phyloP scores from a whole-genome alignment of 2,113 vertebrate genomes.

The Crotalus helleri region DNA sequence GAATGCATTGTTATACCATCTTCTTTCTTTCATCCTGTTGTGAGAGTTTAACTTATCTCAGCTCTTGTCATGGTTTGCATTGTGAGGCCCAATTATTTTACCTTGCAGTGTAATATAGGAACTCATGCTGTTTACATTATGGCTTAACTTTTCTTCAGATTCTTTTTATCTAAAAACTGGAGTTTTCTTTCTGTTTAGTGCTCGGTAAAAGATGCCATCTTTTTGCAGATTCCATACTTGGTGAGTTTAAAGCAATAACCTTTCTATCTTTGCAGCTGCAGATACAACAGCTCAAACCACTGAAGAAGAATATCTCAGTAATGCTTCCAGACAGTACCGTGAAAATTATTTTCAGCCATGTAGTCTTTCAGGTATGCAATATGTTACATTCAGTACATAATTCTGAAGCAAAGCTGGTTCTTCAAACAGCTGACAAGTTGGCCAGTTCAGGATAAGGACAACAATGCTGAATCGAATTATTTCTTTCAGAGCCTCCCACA shows the following conservation, averaged over 20 bases:
- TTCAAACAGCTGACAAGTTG: neutral
- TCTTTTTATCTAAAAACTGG: neutral
- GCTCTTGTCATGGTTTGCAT: neutral
- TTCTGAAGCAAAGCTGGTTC: neutral
- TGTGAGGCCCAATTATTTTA: neutral
- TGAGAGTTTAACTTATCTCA: neutral
- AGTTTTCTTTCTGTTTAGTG: neutral
- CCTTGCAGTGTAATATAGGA: neutral
- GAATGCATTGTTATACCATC: neutral
- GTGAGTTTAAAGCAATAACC: neutral
- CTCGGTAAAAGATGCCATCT: neutral
- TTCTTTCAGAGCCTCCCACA: slow-evolving; percentile 86
- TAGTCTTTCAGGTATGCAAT: slow-evolving; percentile 80
- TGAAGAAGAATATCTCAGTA: slow-evolving; percentile 71
- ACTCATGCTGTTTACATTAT: neutral
- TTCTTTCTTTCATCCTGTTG: neutral
- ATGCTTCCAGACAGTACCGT: slow-evolving; percentile 80
- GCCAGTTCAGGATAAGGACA: neutral
- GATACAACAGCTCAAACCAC: slow-evolving; percentile 66
- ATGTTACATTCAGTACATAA: neutral
- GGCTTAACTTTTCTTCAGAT: neutral
- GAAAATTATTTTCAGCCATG: slow-evolving; percentile 87
- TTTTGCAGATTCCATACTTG: neutral
- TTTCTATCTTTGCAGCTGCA: slow-evolving; percentile 66
- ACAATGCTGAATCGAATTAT: slow-evolving; percentile 22